phyloP scores from a whole-genome alignment of 2,888 invertebrate species.

The Drosophila testacea region DNA sequence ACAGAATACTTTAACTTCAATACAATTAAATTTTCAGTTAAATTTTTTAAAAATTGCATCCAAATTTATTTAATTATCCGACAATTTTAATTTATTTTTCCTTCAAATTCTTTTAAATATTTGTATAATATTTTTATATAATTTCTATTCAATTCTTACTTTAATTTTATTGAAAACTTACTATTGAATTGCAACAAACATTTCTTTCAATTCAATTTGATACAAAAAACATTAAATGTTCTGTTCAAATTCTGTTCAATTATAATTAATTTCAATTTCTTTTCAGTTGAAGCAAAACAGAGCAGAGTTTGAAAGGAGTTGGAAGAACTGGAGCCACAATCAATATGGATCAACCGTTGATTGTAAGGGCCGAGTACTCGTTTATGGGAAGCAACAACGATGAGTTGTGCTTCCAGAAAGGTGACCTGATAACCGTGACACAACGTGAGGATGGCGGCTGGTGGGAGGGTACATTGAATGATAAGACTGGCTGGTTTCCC shows the following conservation, averaged over 20 bases:
- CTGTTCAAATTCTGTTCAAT: too few relatives aligned
- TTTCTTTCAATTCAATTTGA: too few relatives aligned
- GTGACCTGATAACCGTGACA: constrained; percentile 98
- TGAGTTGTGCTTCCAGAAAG: constrained; percentile 97
- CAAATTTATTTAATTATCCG: background rate
- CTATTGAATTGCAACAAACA: too few relatives aligned
- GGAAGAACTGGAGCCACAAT: constrained; percentile 19
- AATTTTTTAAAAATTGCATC: too few relatives aligned
- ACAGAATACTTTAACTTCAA: too few relatives aligned
- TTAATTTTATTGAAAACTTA: background rate
- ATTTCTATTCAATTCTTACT: background rate
- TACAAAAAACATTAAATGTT: too few relatives aligned
- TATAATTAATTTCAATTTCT: background rate
- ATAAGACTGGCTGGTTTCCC: constrained; percentile 99
- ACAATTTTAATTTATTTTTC: background rate
- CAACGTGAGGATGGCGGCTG: constrained; percentile 98
- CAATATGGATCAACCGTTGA: constrained; percentile 85
- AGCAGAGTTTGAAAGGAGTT: constrained; percentile 42
- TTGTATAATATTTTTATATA: background rate
- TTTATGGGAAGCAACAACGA: constrained; percentile 99
- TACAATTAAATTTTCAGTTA: too few relatives aligned
- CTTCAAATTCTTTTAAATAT: background rate
- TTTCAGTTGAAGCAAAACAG: constrained; percentile 64
- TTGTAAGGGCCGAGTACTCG: constrained; percentile 96
- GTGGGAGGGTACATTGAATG: constrained; percentile 99